A percentile compares a stretch with the other conserved stretches of the same genome.
Evolutionary conservation across 2,888 invertebrate species (phyloP).

Genomic region (Athalia rosae): DNA sequence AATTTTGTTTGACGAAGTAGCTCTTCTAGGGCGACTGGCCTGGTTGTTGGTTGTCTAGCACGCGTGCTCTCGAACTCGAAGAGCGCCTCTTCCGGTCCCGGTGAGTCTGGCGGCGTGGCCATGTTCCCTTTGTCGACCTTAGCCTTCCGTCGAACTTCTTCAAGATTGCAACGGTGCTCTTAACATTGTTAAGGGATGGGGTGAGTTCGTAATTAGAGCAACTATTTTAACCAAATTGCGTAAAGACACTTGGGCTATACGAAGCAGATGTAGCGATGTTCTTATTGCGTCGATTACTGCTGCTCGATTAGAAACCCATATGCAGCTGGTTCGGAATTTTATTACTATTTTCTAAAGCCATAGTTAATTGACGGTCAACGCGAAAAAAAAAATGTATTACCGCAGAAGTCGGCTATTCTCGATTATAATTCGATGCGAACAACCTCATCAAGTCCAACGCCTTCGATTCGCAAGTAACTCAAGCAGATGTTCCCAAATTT

Average conservation of each 20-base stretch:
- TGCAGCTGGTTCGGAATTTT: too few relatives aligned
- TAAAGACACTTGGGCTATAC: slow-evolving; percentile 15
- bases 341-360: background rate
- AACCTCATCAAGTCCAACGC: too few relatives aligned
- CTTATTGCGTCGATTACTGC: background rate
- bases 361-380: background rate
- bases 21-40: slow-evolving; percentile 92
- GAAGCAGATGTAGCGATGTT: too few relatives aligned
- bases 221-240: too few relatives aligned
- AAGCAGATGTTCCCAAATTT: too few relatives aligned
- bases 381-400: too few relatives aligned
- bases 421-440: too few relatives aligned
- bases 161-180: slow-evolving; percentile 28
- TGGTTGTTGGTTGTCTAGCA: slow-evolving; percentile 82
- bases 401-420: too few relatives aligned
- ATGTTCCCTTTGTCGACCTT: slow-evolving; percentile 71
- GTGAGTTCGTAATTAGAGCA: background rate
- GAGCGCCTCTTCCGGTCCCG: slow-evolving; percentile 87
- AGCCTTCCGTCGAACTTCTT: slow-evolving; percentile 13
- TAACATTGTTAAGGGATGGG: slow-evolving; percentile 20
- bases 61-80: slow-evolving; percentile 89
- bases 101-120: slow-evolving; percentile 92
- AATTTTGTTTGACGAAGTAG: slow-evolving; percentile 96
- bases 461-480: too few relatives aligned
- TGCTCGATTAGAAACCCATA: background rate